Percentiles rank a stretch among this genome's conserved stretches.
Conservation (phyloP, 2,797 vertebrate species). For the Podargus strigoides region DNA sequence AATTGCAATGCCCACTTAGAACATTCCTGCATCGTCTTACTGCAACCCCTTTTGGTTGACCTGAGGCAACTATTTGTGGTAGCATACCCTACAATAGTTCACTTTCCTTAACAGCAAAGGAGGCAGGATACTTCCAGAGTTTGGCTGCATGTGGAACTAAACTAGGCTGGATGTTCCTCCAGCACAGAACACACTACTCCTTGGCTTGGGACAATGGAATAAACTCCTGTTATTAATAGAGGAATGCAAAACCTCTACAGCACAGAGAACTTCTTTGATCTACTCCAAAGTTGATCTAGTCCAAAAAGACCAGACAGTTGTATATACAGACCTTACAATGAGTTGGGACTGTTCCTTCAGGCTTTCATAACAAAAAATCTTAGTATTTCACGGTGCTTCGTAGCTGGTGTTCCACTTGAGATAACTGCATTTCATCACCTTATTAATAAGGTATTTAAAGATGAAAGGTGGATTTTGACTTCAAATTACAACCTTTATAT, state of each 20-base stretch:
- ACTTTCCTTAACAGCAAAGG: neutral
- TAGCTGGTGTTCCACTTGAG: neutral
- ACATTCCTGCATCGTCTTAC: neutral
- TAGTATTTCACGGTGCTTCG: neutral
- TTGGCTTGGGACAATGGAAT: neutral
- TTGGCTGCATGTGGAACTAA: neutral
- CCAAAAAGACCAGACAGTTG: neutral
- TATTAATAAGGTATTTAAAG: neutral
- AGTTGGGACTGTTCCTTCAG: neutral
- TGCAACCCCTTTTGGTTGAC: neutral
- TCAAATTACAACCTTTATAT: neutral
- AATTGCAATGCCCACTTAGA: neutral
- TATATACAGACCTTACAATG: neutral
- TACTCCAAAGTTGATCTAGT: neutral
- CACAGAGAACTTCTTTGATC: neutral
- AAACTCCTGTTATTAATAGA: neutral
- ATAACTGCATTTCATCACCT: neutral
- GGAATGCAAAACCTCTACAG: accelerated
- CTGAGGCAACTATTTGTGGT: neutral
- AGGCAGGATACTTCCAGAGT: neutral
- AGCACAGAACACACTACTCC: neutral
- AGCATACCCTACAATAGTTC: neutral
- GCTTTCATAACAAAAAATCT: neutral
- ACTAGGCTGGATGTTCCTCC: neutral
- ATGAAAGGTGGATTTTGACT: neutral